These are phyloP conservation scores for Hofmannophila pseudospretella DNA, from an alignment of 2,888 invertebrate species.

Conservation along the genomic window DNA sequence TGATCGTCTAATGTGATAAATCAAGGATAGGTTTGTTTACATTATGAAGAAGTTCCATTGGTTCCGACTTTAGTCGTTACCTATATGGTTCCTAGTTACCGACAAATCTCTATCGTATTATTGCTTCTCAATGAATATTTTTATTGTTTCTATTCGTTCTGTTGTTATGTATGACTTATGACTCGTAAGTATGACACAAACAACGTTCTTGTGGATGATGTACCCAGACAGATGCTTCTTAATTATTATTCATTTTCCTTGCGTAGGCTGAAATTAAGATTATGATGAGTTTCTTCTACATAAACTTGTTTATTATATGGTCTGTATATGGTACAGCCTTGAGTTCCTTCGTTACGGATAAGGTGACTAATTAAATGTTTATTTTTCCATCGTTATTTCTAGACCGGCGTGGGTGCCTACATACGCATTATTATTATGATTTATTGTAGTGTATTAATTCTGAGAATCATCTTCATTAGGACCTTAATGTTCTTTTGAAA, in stretches of 20 bases:
- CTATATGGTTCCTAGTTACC: too few species aligned
- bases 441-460: constrained; percentile 35
- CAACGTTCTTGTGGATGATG: too few species aligned
- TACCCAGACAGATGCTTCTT: too few species aligned
- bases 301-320: constrained; percentile 62
- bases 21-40: too few species aligned
- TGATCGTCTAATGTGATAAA: too few species aligned
- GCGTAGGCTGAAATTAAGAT: constrained; percentile 64
- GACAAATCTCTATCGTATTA: too few species aligned
- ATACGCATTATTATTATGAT: constrained; percentile 43
- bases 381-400: constrained; percentile 65
- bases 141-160: too few species aligned
- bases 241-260: constrained; percentile 45
- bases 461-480: constrained; percentile 12
- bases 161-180: too few species aligned
- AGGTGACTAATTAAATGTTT: constrained; percentile 67
- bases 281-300: constrained; percentile 67
- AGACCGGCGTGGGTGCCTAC: constrained; percentile 50
- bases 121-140: too few species aligned
- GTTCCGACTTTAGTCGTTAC: too few species aligned
- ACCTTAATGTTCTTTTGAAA: neutral
- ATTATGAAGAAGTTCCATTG: too few species aligned
- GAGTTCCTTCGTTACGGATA: constrained; percentile 60
- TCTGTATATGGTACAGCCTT: constrained; percentile 66
- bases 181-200: too few species aligned